Evolutionary conservation across 2,113 vertebrate genomes (phyloP).

Genomic region (Alaudala cheleensis): DNA sequence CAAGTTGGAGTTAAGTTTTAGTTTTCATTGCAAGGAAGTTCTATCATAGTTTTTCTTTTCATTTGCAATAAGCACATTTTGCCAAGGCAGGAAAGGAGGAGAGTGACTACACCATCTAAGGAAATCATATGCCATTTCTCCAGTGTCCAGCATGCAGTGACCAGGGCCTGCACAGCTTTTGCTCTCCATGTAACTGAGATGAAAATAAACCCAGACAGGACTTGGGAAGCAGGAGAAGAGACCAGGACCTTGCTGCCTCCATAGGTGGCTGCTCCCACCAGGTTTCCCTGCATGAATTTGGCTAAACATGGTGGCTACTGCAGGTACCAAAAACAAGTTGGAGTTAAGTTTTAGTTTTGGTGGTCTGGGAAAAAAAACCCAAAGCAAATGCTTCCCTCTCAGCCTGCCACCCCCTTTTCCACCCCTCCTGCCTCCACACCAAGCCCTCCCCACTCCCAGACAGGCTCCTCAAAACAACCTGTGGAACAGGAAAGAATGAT

Average conservation of each 20-base stretch:
- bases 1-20: no score
- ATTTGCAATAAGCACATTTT: neutral
- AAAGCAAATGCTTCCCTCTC: neutral
- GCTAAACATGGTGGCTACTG: neutral
- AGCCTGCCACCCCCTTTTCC: neutral
- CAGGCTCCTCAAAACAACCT: neutral
- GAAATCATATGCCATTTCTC: neutral
- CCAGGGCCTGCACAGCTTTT: neutral
- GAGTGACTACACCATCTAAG: neutral
- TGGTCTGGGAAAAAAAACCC: rapidly evolving
- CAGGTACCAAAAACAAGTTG: neutral
- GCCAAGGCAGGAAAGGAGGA: neutral
- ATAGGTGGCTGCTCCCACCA: neutral
- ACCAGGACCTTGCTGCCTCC: neutral
- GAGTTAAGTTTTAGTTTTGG: rapidly evolving
- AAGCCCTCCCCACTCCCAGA: neutral
- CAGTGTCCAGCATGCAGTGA: neutral
- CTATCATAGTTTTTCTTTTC: neutral
- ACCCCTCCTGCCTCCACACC: neutral
- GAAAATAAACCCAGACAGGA: neutral
- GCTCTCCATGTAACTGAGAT: neutral
- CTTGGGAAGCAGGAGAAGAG: neutral
- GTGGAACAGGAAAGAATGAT: neutral
- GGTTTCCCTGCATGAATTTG: neutral
- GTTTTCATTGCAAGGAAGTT: no score